Base-by-base conservation (phyloP, 2,113 vertebrate genomes). In the Xenopus borealis region DNA sequence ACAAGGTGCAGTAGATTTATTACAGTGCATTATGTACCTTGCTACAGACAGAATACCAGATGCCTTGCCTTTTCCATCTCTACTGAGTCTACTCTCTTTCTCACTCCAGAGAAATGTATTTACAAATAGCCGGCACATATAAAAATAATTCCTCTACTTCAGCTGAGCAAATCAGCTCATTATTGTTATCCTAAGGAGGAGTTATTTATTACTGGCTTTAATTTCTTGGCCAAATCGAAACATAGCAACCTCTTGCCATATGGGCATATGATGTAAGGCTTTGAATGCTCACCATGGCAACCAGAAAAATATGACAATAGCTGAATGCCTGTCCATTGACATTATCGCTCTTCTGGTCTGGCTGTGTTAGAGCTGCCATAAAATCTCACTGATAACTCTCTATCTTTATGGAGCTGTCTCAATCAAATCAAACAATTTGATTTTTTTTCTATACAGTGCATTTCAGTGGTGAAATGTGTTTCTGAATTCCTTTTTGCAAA, bases 181-280 rank as follows among this genome's bases (percentile, higher is more conserved):
- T 67, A 62, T 63, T 69, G 58, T 63, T 53, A 16, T 55, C 14
- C 13, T 69, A 76, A 69, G 53, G 19, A 55, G 59, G 45, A 53
- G 27, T 44, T 69, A 76, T 76, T 44, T 69, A 76, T 76, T 69
- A 76, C 63, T 69, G 66, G 57, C 69, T 76, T 69, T 76, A 44
- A n/a, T 55, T 16, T 76, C 18, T 69, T 75, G 66, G 55, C 59
- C 66, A 30, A 69, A 44, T 69, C 10, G 30, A 63, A 69, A 10
- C 47, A 55, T 23, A 23, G 66, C 66, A 63, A 17, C 58, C 44
- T 62, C 58, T 40, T 59, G 20, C 27, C 55, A 12, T 55, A 75
- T 75, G 72, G 72, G 44, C 62, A 69, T 69, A 55, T 63, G 47
- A 27, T 76, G 66, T 33, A 27, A 67, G 47, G 58, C 73, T 76